These are phyloP conservation scores for Tinea semifulvella DNA, from an alignment of 2,888 invertebrate genomes.

Conservation along the genomic window DNA sequence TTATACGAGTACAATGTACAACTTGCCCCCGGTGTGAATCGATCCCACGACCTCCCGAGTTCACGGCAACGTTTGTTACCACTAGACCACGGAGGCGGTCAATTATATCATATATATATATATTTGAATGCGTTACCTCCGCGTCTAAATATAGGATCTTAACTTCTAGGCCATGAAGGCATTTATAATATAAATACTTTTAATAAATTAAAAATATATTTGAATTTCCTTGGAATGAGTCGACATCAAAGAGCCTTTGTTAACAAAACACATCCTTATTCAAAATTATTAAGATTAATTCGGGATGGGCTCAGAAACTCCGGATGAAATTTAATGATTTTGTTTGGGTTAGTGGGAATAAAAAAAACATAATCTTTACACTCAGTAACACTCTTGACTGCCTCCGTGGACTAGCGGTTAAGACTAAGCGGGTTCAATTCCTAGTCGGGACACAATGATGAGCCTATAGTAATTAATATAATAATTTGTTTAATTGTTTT, in stretches of 20 bases:
- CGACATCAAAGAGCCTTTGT: conserved; percentile 10
- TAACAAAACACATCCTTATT: background rate
- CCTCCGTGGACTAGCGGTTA: no score
- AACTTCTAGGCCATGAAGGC: background rate
- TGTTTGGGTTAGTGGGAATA: conserved; percentile 31
- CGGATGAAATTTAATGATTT: conserved; percentile 22
- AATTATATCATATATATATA: no score
- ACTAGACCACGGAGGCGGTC: no score
- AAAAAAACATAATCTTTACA: conserved; percentile 37
- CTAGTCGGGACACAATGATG: no score
- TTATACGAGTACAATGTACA: no score
- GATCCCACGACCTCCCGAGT: no score
- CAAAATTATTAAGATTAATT: background rate
- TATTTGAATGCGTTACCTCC: background rate
- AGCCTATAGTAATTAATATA: no score
- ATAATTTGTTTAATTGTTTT: no score
- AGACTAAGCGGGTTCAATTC: no score
- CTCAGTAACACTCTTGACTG: no score
- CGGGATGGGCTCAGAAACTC: background rate
- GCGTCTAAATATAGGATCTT: background rate
- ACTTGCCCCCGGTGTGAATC: no score
- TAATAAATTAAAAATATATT: background rate
- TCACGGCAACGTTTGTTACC: no score
- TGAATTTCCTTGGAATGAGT: background rate
- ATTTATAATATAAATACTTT: background rate